Evolutionary conservation across 2,113 vertebrate species (phyloP).

Genomic region (Litocranius walleri): DNA sequence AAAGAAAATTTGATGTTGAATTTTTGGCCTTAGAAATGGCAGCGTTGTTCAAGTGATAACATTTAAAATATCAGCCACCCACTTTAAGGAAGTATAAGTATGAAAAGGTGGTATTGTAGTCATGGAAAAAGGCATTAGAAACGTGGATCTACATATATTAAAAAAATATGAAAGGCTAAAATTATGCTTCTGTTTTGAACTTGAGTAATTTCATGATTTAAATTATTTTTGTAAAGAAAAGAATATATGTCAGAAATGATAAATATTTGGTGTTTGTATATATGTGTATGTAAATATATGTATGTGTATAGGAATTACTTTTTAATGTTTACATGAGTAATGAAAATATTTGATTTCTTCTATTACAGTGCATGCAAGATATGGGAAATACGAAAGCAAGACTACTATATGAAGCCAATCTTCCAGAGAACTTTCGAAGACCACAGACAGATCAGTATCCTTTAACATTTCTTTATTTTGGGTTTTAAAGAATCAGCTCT

Average conservation of each 20-base stretch:
- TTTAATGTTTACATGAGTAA: constrained; percentile 22
- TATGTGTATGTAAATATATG: background rate
- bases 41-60: background rate
- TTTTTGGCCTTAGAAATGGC: background rate
- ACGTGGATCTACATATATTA: background rate
- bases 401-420: constrained; percentile 94
- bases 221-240: constrained; percentile 23
- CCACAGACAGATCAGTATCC: constrained; percentile 99
- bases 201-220: constrained; percentile 44
- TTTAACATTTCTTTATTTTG: constrained; percentile 69
- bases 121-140: background rate
- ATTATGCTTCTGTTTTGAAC: background rate
- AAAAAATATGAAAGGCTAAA: constrained; percentile 2
- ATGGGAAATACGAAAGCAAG: constrained; percentile 96
- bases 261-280: background rate
- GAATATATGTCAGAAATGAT: background rate
- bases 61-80: background rate
- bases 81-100: constrained; percentile 26
- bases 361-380: constrained; percentile 94
- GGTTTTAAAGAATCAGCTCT: background rate
- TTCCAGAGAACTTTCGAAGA: constrained; percentile 95
- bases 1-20: constrained; percentile 10
- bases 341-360: constrained; percentile 42
- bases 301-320: constrained; percentile 6
- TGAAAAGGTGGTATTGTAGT: background rate